Base-by-base conservation (phyloP, 1,140 invertebrate species). In the Scaptomyza pallida region DNA sequence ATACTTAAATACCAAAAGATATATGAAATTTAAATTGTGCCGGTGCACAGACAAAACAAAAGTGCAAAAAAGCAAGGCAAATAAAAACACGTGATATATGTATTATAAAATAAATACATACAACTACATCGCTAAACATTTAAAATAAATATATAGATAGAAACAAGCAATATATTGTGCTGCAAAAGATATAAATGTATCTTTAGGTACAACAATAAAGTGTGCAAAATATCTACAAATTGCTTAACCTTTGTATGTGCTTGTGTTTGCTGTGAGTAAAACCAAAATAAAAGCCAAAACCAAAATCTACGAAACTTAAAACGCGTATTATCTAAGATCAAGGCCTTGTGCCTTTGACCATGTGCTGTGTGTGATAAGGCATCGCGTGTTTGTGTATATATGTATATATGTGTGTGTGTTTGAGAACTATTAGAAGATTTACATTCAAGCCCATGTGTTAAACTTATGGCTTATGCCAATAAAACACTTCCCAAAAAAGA, bases 301-400 rank as follows among this genome's bases (percentile, higher is more conserved):
- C 33, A 30, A 60, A n/a, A 12, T 45, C 23, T 50, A 33, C 16
- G 3, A 17, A 45, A 45, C 40, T 15, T 30, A 35, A 51, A 33
- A 51, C 16, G 26, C 30, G 16, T 41, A 52, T 56, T 54, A 65
- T 65, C 61, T 51, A 51, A 71, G 61, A 71, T 71, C 68, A 71
- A 65, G 61, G 61, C 35, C 68, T 35, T 10, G n/a, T 55, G 65
- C 41, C 26, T 54, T 13, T 26, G 19, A 21, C 45, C 47, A 40
- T 16, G 37, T 51, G 63, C 64, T 26, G 51, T 59, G 55, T 54
- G 26, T 51, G 47, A 6, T 17, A 9, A 40, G 41, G 23, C 23
- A 26, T 26, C 23, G 26, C 8, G 26, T 30, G 26, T 30, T 26
- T 26, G 23, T 26, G 26, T 30, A 8, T 30, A 8, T 30, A 8